Conservation (phyloP, 2,113 vertebrate species). For the Solenodon paradoxus region DNA sequence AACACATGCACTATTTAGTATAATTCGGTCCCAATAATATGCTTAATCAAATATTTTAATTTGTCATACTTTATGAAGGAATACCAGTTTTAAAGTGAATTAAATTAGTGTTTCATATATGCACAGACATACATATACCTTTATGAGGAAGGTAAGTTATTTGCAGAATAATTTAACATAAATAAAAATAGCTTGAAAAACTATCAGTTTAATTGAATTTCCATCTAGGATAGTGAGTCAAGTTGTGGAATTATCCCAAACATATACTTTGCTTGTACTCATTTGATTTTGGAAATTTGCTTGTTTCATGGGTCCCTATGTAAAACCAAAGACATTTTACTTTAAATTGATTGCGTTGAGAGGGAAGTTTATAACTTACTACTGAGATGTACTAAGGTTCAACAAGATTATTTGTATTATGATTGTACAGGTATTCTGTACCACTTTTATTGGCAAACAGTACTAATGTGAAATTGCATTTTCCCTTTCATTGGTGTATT, state of each 20-base stretch:
- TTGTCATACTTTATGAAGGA: slow-evolving; percentile 31
- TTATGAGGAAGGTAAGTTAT: slow-evolving; percentile 34
- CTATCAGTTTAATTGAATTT: slow-evolving; percentile 59
- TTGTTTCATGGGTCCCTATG: slow-evolving; percentile 40
- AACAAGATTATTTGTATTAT: slow-evolving; percentile 38
- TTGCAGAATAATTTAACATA: slow-evolving; percentile 39
- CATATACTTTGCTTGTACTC: slow-evolving; percentile 5
- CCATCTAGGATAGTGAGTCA: slow-evolving; percentile 1
- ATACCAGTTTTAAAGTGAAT: slow-evolving; percentile 32
- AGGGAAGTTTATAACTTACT: slow-evolving; percentile 39
- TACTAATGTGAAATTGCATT: not conserved
- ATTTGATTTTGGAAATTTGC: not conserved
- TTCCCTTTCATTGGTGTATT: not conserved
- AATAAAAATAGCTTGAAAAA: slow-evolving; percentile 45
- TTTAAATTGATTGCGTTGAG: slow-evolving; percentile 37
- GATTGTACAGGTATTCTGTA: not conserved
- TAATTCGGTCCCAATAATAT: slow-evolving; percentile 49
- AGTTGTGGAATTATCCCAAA: slow-evolving; percentile 43
- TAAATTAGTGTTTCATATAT: slow-evolving; percentile 4
- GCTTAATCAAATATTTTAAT: slow-evolving; percentile 58
- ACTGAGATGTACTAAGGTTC: not conserved
- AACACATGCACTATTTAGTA: not conserved
- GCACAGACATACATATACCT: not conserved
- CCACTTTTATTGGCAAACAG: not conserved
- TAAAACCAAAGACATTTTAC: slow-evolving; percentile 8